Evolutionary conservation across 2,797 vertebrate species (phyloP), one percentile per base, ranked within the genome.

Genomic region (Malacoraja senta): DNA sequence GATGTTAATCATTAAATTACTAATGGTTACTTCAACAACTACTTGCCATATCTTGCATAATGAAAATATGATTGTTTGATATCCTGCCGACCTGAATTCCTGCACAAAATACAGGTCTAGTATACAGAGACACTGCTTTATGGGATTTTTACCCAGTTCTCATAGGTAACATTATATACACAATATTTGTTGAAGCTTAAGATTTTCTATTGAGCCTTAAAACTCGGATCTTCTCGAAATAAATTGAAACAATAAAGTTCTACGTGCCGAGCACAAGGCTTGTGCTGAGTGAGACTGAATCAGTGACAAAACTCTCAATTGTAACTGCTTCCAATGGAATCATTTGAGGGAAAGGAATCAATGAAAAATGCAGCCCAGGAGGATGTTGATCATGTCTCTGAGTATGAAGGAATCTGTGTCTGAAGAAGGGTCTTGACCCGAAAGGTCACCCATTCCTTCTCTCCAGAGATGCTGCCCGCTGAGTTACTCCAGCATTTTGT

Each of bases 51-150:
- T 53, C 13, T 38, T 8, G 24, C 17, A 6, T 19, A 76, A 92
- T 92, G 26, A 92, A 92, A 92, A 92, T 38, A 76, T 53, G 90
- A 92, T 76, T 92, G 90, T 74, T 91, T 1, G 26, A 74, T n/a
- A 91, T 24, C 1, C 35, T 76, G 38, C 26, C 76, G 21, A 76
- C 9, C 71, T 84, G 38, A 92, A 76, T 76, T 76, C 74, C 71
- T 32, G 9, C 58, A 53, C 26, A 71, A 76, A 76, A 92, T 92
- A 74, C 26, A 76, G 71, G 90, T 53, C 90, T 53, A 19, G 13
- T 74, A 68, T 44, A 29, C 86, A 68, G 19, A 68, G 86, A 90
- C 65, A 90, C 35, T 19, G 68, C 21, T 74, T 91, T 68, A 21
- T 8, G 12, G 35, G 35, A 26, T 72, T 8, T 13, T 29, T 72